phyloP scores from a whole-genome alignment of 2,888 invertebrate species.

The Coecobrya sp. region DNA sequence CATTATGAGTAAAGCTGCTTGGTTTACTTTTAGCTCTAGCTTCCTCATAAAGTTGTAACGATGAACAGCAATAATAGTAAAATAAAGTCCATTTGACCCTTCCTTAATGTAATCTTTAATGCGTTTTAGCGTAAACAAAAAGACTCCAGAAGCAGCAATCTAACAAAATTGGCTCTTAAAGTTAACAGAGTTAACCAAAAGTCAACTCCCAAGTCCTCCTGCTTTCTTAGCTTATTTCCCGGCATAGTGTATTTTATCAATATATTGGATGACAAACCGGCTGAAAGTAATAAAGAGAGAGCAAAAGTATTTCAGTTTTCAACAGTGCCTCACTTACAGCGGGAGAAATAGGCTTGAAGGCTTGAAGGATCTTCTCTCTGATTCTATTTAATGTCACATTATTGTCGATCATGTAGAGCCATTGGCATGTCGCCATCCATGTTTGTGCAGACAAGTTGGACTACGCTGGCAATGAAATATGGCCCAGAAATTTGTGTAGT shows the following conservation, averaged over 20 bases:
- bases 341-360: not conserved
- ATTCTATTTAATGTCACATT: slow-evolving; percentile 74
- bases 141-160: not conserved
- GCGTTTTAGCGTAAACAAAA: slow-evolving; percentile 33
- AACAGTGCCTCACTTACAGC: slow-evolving; percentile 1
- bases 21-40: not conserved
- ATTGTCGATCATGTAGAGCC: slow-evolving; percentile 63
- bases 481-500: slow-evolving; percentile 38
- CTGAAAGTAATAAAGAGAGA: slow-evolving; percentile 29
- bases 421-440: slow-evolving; percentile 72
- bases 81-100: slow-evolving; percentile 54
- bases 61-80: slow-evolving; percentile 34
- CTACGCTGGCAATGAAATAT: slow-evolving; percentile 60
- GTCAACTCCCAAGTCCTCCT: not conserved
- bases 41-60: slow-evolving; percentile 34
- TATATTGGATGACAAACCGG: slow-evolving; percentile 3
- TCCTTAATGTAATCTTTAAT: slow-evolving; percentile 45
- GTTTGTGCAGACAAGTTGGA: slow-evolving; percentile 60
- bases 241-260: not conserved
- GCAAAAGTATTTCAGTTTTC: not conserved
- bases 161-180: not conserved
- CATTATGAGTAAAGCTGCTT: not conserved
- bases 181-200: not conserved
- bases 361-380: slow-evolving; percentile 31
- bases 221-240: not conserved